Evolutionary conservation across 2,888 invertebrate genomes (phyloP), one percentile per base, ranked within the genome.

Genomic region (Oxystoma pomonae): DNA sequence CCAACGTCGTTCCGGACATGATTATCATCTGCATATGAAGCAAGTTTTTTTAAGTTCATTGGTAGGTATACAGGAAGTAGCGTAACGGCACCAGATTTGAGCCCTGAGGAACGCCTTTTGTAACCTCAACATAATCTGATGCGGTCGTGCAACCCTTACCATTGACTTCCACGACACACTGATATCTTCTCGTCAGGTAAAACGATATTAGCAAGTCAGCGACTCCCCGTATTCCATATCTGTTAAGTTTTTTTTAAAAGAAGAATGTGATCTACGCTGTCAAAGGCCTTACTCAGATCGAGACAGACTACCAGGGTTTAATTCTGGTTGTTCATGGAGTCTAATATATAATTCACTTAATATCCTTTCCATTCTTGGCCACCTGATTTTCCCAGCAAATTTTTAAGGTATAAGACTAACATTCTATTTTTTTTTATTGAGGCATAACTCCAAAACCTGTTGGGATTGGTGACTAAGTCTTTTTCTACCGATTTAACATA

Each of bases 201-300:
- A 7, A 35, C 3, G 35, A 35, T 35, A 35, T 12, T 12, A 35
- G 12, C 12, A 12, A 35, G 35, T 35, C 12, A 35, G 58, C 49
- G 19, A 58, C 16, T 1, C 58, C 58, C 2, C 58, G 22, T 16
- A 58, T 49, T 1, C 58, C 58, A 49, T 58, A 58, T 17, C 58
- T 58, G n/a, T 58, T 49, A 2, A 58, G 49, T 12, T 35, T 58
- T 3, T n/a, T 58, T n/a, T 12, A 22, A 58, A 12, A 58, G 1
- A 35, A 58, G n/a, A 16, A 19, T 17, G 17, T 22, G 58, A 2
- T 49, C 49, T 16, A 49, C 49, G 19, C 56, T 63, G 16, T 21
- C 61, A 57, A 56, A 62, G 5, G 62, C 62, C 56, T 62, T 58
- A 51, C 19, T 20, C n/a, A 58, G 51, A 16, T 62, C 57, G 50